Base-by-base conservation (phyloP, 2,797 vertebrate species). In the Esox masquinongy region DNA sequence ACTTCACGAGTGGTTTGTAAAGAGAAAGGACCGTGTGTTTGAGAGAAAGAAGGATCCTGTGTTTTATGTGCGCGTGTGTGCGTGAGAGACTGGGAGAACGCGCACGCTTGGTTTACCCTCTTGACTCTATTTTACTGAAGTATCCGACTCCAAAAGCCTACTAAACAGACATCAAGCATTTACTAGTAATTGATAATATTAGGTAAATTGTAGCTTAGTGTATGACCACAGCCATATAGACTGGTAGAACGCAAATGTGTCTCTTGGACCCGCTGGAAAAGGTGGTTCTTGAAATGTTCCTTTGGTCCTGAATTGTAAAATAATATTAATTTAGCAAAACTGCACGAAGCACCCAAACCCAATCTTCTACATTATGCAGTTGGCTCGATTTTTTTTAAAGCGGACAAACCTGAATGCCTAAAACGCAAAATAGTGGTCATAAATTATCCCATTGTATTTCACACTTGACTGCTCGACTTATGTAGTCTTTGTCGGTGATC, bases 1-100 rank as follows among this genome's bases (percentile, higher is more conserved):
- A 89, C 76, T 87, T 76, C 91, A 89, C 92, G 91, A 91, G 89
- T 86, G 90, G 83, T 90, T 90, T 90, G 78, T 88, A 89, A 88
- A 91, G 86, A 92, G 86, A 85, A 89, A 87, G 85, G 87, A 86
- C 87, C 78, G 84, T 82, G 88, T 83, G 66, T 53, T 83, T 72
- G 84, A 2, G 82, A 72, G 84, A 19, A 24, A 74, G 43, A 24
- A 74, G 43, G 43, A 47, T 47, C 43, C 43, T 77, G 83, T 83
- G 88, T 82, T 56, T 83, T 73, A 83, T 4, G 82, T 72, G 84
- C 19, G 84, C 61, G 85, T 50, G 77, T 47, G 88, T 61, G 85
- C 70, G 83, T 80, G 24, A 14, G 53, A 31, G 29, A 39, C 29
- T 1, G 39, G n/a, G 64, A 19, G 39, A 39, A 68, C 0, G 0